phyloP scores from a whole-genome alignment of 2,113 vertebrate species.

The Chiloscyllium plagiosum region DNA sequence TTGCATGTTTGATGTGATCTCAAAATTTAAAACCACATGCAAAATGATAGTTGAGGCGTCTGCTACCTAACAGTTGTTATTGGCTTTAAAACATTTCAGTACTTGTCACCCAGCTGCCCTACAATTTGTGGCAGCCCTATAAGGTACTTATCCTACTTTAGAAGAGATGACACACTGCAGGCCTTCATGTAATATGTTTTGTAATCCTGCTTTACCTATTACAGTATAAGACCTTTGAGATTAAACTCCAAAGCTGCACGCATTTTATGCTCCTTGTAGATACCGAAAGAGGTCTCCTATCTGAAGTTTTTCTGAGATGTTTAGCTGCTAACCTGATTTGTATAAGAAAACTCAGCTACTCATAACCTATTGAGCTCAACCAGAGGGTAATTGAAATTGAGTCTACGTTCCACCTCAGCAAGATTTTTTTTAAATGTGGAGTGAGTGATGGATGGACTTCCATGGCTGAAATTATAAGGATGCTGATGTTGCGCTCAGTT shows the following conservation, averaged over 20 bases:
- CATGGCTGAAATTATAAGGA: not conserved
- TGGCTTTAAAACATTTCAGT: not conserved
- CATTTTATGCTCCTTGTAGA: not conserved
- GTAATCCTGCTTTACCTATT: not conserved
- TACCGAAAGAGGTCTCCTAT: not conserved
- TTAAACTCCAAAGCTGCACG: not conserved
- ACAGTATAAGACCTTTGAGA: not conserved
- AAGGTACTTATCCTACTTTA: not conserved
- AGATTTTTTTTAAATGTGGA: not conserved
- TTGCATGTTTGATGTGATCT: not conserved
- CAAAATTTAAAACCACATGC: not conserved
- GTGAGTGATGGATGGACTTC: not conserved
- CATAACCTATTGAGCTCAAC: not conserved
- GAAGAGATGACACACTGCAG: not conserved
- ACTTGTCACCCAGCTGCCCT: not conserved
- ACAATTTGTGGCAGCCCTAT: not conserved
- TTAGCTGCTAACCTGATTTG: not conserved
- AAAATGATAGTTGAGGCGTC: not conserved
- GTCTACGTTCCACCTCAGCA: not conserved
- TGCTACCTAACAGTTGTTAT: not conserved
- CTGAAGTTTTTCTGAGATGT: not conserved
- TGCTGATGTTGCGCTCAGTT: not conserved
- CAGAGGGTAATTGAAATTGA: constrained; percentile 9
- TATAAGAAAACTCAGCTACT: not conserved
- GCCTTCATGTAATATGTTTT: not conserved